Percentiles rank a stretch among this genome's conserved stretches.
Evolutionary conservation across 1,140 invertebrate genomes (phyloP).

Genomic region (Neomicropteryx cornuta): DNA sequence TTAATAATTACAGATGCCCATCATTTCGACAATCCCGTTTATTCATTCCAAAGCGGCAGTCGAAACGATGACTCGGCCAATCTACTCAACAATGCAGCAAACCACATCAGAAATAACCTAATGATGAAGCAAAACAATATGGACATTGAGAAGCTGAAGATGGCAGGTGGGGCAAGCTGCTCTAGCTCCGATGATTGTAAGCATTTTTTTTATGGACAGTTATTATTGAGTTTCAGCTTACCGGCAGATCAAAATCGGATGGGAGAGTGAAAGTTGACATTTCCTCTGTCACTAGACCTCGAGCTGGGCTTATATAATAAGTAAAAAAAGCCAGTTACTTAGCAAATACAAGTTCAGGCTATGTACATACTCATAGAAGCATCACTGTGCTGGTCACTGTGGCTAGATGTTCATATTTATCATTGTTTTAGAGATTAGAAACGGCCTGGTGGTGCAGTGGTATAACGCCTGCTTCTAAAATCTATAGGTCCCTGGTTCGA

Average conservation of each 20-base stretch:
- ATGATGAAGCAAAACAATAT: conserved; percentile 43
- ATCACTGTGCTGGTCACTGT: no score
- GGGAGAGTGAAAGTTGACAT: no score
- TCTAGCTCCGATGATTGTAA: conserved; percentile 37
- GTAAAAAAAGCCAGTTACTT: no score
- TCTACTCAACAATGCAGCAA: conserved; percentile 40
- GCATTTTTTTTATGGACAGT: conserved; percentile 12
- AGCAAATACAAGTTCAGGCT: no score
- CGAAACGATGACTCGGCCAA: conserved; percentile 47
- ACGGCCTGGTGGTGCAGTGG: no score
- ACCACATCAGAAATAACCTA: conserved; percentile 58
- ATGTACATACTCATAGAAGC: no score
- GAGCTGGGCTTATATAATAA: no score
- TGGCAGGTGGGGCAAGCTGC: conserved; percentile 31
- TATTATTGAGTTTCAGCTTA: conserved; percentile 13
- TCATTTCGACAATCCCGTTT: conserved; percentile 90
- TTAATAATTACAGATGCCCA: conserved; percentile 73
- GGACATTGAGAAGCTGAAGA: conserved; percentile 44
- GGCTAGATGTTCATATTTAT: no score
- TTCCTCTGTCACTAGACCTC: no score
- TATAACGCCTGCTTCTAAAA: no score
- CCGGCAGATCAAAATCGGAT: conserved; percentile 14
- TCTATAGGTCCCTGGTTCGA: no score
- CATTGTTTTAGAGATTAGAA: no score
- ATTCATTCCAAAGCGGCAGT: conserved; percentile 56